These are phyloP conservation scores for Hephaestus fuliginosus DNA, from an alignment of 2,797 vertebrate genomes.

Conservation along the genomic window DNA sequence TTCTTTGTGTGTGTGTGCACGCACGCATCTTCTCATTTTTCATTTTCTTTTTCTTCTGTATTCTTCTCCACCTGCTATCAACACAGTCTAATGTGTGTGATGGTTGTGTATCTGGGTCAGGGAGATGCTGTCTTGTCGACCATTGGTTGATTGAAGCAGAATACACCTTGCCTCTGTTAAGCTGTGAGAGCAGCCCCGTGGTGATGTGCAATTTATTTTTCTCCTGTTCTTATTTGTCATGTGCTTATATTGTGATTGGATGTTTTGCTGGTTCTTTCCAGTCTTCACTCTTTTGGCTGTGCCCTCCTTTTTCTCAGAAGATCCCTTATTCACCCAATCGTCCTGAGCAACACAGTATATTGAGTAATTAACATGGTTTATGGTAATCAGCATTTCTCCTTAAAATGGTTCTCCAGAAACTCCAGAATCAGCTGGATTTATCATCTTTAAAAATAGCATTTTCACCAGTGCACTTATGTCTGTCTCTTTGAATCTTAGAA, in stretches of 20 bases:
- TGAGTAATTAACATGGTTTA: constrained; percentile 4
- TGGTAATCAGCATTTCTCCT: neutral
- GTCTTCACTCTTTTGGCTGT: neutral
- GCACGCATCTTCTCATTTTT: constrained; percentile 17
- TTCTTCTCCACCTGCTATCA: constrained; percentile 31
- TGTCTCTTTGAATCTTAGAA: neutral
- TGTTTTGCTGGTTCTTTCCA: constrained; percentile 5
- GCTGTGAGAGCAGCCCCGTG: constrained; percentile 36
- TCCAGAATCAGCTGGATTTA: neutral
- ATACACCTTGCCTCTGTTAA: constrained; percentile 58
- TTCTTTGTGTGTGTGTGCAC: constrained; percentile 5
- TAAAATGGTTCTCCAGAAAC: neutral
- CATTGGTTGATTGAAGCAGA: constrained; percentile 44
- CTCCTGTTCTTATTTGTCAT: constrained; percentile 41
- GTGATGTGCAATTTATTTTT: constrained; percentile 63
- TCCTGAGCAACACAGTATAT: neutral
- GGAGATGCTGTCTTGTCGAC: constrained; percentile 62
- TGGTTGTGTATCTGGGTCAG: constrained; percentile 79
- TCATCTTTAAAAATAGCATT: constrained; percentile 1
- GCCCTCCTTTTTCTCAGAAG: constrained; percentile 29
- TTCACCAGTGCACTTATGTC: neutral
- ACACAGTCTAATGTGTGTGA: constrained; percentile 24
- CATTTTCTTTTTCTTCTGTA: neutral
- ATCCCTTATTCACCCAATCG: constrained; percentile 5
- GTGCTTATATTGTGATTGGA: constrained; percentile 38